Percentiles rank a stretch among this genome's conserved stretches.
phyloP scores from a whole-genome alignment of 2,888 invertebrate species.

The Synanthedon myopaeformis region DNA sequence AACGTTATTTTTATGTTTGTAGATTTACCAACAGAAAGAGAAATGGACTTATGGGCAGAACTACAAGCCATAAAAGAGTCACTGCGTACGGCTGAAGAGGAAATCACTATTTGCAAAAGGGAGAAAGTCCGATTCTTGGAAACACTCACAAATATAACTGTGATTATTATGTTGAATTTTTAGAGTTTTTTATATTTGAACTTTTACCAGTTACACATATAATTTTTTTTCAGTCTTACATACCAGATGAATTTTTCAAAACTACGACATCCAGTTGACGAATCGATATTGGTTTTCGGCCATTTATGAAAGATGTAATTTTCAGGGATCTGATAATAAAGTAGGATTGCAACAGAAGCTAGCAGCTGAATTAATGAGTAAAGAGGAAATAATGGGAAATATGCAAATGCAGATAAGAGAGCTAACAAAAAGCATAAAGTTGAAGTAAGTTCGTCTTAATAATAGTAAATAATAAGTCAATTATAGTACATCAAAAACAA shows the following conservation, averaged over 20 bases:
- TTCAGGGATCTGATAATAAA: conserved; percentile 52
- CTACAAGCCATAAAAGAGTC: conserved; percentile 56
- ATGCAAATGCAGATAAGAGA: conserved; percentile 58
- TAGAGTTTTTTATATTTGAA: not conserved
- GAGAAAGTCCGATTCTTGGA: conserved; percentile 59
- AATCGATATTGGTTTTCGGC: not conserved
- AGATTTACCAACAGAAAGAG: conserved; percentile 55
- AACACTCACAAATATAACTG: conserved; percentile 52
- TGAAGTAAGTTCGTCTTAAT: conserved; percentile 33
- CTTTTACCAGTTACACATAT: not conserved
- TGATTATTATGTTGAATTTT: conserved; percentile 14
- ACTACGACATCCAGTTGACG: conserved; percentile 22
- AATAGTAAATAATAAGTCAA: not conserved
- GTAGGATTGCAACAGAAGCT: conserved; percentile 59
- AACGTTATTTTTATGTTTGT: conserved; percentile 5
- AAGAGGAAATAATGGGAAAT: conserved; percentile 54
- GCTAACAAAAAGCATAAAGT: conserved; percentile 48
- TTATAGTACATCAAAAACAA: not conserved
- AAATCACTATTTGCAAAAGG: conserved; percentile 42
- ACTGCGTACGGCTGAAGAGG: conserved; percentile 49
- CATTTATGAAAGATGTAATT: not conserved
- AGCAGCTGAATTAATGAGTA: conserved; percentile 55
- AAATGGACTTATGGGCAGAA: conserved; percentile 58
- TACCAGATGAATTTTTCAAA: conserved; percentile 36
- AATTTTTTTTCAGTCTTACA: conserved; percentile 45